These are phyloP conservation scores for Callaeas wilsoni DNA, from an alignment of 2,113 vertebrate genomes.

Conservation along the genomic window DNA sequence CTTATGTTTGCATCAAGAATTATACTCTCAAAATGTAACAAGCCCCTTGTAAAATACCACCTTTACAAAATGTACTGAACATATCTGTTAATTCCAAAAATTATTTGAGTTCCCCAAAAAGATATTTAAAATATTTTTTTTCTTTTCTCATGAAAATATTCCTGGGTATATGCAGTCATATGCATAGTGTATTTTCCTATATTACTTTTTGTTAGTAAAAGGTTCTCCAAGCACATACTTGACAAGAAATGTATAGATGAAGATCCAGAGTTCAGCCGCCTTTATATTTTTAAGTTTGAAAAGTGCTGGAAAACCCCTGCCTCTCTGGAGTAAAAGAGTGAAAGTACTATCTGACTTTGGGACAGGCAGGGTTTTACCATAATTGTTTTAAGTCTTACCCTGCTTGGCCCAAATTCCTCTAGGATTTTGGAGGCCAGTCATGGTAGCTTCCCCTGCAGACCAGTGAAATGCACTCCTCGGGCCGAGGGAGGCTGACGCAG, in stretches of 20 bases:
- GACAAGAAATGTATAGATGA: background rate
- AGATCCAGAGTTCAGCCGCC: background rate
- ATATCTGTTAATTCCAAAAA: background rate
- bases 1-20: background rate
- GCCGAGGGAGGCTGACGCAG: background rate
- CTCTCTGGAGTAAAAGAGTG: background rate
- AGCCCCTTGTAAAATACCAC: background rate
- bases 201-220: background rate
- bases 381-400: background rate
- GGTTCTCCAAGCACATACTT: background rate
- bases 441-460: background rate
- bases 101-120: background rate
- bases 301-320: background rate
- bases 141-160: background rate
- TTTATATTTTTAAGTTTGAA: background rate
- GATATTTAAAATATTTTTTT: background rate
- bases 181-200: background rate
- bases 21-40: background rate
- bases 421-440: background rate
- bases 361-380: background rate
- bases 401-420: background rate
- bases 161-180: too few relatives aligned
- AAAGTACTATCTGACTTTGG: background rate
- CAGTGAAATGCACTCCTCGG: accelerated
- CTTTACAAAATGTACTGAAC: background rate